Evolutionary conservation across 1,140 invertebrate species (phyloP).

Genomic region (Sitophilus oryzae): DNA sequence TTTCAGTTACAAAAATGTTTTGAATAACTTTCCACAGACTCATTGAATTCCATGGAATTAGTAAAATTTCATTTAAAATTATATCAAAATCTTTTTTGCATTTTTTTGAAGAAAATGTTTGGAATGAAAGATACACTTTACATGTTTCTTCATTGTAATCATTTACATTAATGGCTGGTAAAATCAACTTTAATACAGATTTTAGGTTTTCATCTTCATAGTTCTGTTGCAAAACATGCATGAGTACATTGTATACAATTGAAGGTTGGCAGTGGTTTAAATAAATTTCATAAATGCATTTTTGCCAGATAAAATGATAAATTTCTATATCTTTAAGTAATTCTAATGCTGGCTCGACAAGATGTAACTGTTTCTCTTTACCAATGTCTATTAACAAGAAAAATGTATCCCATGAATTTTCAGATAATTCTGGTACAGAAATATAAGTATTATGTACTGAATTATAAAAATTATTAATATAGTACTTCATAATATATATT

Average conservation of each 20-base stretch:
- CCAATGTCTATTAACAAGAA: constrained; percentile 39
- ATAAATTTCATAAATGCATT: constrained; percentile 32
- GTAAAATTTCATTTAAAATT: constrained; percentile 22
- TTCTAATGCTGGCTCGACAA: constrained; percentile 34
- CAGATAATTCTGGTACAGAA: constrained; percentile 10
- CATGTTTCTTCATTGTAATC: constrained; percentile 16
- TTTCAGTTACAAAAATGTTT: constrained; percentile 7
- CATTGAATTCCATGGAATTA: constrained; percentile 23
- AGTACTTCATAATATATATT: constrained; percentile 15
- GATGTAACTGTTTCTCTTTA: constrained; percentile 41
- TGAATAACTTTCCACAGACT: constrained; percentile 24
- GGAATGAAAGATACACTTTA: constrained; percentile 19
- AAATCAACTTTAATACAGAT: constrained; percentile 14
- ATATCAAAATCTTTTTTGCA: constrained; percentile 6
- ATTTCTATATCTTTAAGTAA: constrained; percentile 29
- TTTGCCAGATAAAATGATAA: constrained; percentile 35
- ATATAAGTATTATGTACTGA: constrained; percentile 14
- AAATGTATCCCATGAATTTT: constrained; percentile 34
- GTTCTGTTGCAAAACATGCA: constrained; percentile 25
- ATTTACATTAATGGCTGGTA: constrained; percentile 27
- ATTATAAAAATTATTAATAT: constrained; percentile 3
- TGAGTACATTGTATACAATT: constrained; percentile 20
- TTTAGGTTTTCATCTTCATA: constrained; percentile 8
- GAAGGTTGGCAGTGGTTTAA: constrained; percentile 29
- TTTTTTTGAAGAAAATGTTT: constrained; percentile 13